Conservation (phyloP, 2,888 invertebrate species). For the Sphinx pinastri region DNA sequence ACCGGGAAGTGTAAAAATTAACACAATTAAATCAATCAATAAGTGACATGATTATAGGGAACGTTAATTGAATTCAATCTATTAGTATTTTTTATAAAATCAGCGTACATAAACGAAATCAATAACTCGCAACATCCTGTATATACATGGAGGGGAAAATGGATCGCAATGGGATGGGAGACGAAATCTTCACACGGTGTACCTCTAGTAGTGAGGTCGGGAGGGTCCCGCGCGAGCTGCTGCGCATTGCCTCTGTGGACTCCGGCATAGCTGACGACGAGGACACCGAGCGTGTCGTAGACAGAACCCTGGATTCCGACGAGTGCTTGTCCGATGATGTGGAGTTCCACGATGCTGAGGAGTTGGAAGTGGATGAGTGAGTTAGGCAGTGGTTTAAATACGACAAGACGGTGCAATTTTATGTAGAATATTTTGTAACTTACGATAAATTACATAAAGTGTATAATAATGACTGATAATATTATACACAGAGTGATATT, state of each 20-base stretch:
- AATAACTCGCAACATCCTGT: conserved; percentile 46
- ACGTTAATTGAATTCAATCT: background rate
- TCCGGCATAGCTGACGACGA: conserved; percentile 57
- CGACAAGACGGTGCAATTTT: too few species aligned
- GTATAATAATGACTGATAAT: too few species aligned
- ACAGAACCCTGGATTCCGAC: conserved; percentile 45
- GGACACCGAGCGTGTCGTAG: conserved; percentile 32
- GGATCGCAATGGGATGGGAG: conserved; percentile 42
- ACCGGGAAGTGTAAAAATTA: too few species aligned
- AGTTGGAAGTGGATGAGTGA: conserved; percentile 48
- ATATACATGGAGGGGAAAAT: conserved; percentile 45
- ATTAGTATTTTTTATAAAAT: background rate
- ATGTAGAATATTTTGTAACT: too few species aligned
- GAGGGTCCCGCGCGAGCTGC: conserved; percentile 42
- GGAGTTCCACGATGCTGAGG: conserved; percentile 43
- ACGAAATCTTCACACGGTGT: conserved; percentile 51
- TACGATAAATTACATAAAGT: too few species aligned
- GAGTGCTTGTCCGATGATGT: conserved; percentile 55
- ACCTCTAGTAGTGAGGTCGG: conserved; percentile 35
- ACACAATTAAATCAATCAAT: too few species aligned
- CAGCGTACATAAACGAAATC: background rate
- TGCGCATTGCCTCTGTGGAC: conserved; percentile 52
- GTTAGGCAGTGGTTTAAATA: conserved; percentile 34
- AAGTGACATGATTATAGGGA: too few species aligned
- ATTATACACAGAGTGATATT: too few species aligned